These are phyloP conservation scores for Pogoniulus pusillus DNA, from an alignment of 2,797 vertebrate genomes.

Conservation along the genomic window DNA sequence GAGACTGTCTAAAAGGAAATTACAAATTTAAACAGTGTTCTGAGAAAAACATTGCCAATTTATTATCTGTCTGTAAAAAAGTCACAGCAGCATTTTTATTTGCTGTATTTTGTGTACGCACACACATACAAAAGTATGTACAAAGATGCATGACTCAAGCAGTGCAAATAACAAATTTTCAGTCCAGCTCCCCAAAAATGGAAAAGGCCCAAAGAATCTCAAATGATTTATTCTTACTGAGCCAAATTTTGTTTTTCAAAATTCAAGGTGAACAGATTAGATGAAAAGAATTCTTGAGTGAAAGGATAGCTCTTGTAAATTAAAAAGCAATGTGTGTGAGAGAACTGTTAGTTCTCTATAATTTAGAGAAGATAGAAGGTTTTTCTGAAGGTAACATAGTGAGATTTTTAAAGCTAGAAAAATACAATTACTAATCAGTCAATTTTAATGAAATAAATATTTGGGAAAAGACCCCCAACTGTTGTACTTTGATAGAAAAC, in stretches of 20 bases:
- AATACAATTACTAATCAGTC: background rate
- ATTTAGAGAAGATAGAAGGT: background rate
- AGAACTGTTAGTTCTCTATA: background rate
- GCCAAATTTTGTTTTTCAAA: background rate
- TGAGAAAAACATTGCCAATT: constrained; percentile 8
- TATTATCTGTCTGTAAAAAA: constrained; percentile 12
- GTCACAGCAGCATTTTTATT: constrained; percentile 28
- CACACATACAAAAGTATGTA: background rate
- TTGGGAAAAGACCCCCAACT: background rate
- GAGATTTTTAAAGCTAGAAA: background rate
- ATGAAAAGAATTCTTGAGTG: background rate
- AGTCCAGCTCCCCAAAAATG: background rate
- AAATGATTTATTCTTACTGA: constrained; percentile 10
- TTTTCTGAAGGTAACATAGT: background rate
- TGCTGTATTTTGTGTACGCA: constrained; percentile 12
- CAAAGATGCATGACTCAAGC: background rate
- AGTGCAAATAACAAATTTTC: constrained; percentile 42
- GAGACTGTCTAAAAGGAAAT: background rate
- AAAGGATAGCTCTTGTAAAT: background rate
- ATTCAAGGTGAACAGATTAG: background rate
- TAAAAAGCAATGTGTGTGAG: background rate
- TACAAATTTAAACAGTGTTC: background rate
- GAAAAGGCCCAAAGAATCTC: background rate
- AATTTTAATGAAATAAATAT: constrained; percentile 21
- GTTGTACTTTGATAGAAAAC: background rate